Conservation (phyloP, 2,888 invertebrate species). For the Helobdella robusta region DNA sequence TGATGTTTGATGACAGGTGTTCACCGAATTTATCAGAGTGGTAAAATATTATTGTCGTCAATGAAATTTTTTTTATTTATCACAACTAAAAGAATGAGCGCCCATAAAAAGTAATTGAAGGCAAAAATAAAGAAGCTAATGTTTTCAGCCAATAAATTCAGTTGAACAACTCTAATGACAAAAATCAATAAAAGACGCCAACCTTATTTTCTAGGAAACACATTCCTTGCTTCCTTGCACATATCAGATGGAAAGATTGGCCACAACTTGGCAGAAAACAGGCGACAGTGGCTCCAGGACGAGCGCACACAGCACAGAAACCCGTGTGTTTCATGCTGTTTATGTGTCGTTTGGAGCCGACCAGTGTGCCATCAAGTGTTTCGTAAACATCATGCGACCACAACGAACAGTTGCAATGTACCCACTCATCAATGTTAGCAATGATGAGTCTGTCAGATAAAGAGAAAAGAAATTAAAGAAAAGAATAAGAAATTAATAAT, state of each 20-base stretch:
- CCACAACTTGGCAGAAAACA: conserved; percentile 74
- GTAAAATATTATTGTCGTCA: no score
- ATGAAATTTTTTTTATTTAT: no score
- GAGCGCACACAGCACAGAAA: conserved; percentile 70
- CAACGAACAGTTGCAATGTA: conserved; percentile 92
- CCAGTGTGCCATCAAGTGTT: conserved; percentile 84
- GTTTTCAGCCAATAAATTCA: no score
- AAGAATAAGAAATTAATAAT: background rate
- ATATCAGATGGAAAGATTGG: conserved; percentile 82
- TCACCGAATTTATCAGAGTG: no score
- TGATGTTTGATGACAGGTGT: no score
- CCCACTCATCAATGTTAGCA: conserved; percentile 93
- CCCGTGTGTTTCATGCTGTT: background rate
- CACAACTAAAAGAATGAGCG: no score
- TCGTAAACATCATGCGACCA: conserved; percentile 98
- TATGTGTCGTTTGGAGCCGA: conserved; percentile 51
- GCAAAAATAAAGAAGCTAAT: no score
- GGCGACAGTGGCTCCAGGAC: conserved; percentile 78
- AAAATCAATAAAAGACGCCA: conserved; percentile 25
- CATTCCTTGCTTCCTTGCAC: conserved; percentile 84
- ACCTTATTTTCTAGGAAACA: conserved; percentile 93
- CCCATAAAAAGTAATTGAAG: no score
- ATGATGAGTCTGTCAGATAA: conserved; percentile 65
- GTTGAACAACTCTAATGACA: background rate
- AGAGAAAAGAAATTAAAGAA: background rate